Evolutionary conservation across 2,888 invertebrate species (phyloP), one percentile per base, ranked within the genome.

Genomic region (Hoplodrina ambigua): DNA sequence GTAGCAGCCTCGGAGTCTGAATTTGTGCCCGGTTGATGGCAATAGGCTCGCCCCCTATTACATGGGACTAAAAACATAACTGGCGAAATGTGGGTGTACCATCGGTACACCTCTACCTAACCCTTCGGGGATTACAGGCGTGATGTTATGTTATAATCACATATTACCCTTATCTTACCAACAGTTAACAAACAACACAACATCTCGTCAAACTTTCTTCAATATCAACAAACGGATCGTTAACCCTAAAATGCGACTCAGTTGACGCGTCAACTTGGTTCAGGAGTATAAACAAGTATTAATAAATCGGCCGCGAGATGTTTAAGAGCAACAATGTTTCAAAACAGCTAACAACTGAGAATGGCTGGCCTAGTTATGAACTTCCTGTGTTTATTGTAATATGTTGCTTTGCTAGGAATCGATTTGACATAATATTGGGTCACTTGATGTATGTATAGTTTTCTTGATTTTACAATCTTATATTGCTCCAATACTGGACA

Each of bases 261-360:
- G n/a, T 60, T 54, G 62, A 33, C 56, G 46, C 69, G 69, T 57
- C 65, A 66, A 60, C 66, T 78, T 63, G 56, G 62, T 73, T 69
- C 62, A 17, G 11, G 25, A 63, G 50, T 15, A 50, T 66, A 73
- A 73, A 74, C 78, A 73, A 15, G 50, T 50, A 56, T 63, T 74
- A 78, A 69, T 69, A 74, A 78, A 69, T 78, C 66, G 33, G 41
- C 33, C 30, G 41, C 59, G 46, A 62, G 41, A 56, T 69, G 78
- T 63, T 70, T 65, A n/a, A 19, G 57, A 63, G 74, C 74, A 63
- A 78, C 78, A 56, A 33, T 78, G 78, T 78, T 78, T 73, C 44
- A 57, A 60, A 78, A 78, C 74, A 65, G 69, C 61, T 25, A 60
- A 76, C 65, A 75, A 64, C 60, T 69, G 33, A 61, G 60, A 78